Percentiles rank a stretch among this genome's conserved stretches.
Evolutionary conservation across 2,797 vertebrate species (phyloP).

Genomic region (Knipowitschia caucasica): DNA sequence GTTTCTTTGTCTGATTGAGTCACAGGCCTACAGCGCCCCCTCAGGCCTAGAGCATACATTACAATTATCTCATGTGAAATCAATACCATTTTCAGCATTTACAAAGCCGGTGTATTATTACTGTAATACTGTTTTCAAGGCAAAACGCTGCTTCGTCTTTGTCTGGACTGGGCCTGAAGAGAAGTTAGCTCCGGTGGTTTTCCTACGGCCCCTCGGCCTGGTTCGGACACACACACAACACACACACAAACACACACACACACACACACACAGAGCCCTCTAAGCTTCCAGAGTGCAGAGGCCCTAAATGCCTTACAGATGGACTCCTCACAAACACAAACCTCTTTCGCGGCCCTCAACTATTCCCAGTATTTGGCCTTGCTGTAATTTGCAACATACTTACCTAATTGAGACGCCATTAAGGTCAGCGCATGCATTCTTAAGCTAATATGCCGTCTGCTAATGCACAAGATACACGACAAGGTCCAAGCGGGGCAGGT

Average conservation of each 20-base stretch:
- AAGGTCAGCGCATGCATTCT: conserved; percentile 60
- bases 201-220: conserved; percentile 38
- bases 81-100: too few species aligned
- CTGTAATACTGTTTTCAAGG: too few species aligned
- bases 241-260: conserved; percentile 35
- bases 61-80: too few species aligned
- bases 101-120: too few species aligned
- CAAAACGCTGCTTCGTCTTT: too few species aligned
- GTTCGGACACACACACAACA: conserved; percentile 51
- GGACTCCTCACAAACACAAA: conserved; percentile 72
- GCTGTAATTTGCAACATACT: conserved; percentile 72
- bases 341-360: conserved; percentile 60
- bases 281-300: conserved; percentile 59
- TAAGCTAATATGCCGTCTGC: conserved; percentile 30
- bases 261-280: conserved; percentile 44
- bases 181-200: conserved; percentile 37
- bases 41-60: too few species aligned
- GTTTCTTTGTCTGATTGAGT: too few species aligned
- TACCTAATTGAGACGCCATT: conserved; percentile 73
- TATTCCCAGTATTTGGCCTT: conserved; percentile 73
- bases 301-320: conserved; percentile 74
- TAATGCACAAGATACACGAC: conserved; percentile 59
- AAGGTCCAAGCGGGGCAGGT: conserved; percentile 29
- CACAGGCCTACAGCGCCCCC: too few species aligned
- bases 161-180: too few species aligned